Evolutionary conservation across 1,140 invertebrate species (phyloP), one percentile per base, ranked within the genome.

Genomic region (Calycopis cecrops): DNA sequence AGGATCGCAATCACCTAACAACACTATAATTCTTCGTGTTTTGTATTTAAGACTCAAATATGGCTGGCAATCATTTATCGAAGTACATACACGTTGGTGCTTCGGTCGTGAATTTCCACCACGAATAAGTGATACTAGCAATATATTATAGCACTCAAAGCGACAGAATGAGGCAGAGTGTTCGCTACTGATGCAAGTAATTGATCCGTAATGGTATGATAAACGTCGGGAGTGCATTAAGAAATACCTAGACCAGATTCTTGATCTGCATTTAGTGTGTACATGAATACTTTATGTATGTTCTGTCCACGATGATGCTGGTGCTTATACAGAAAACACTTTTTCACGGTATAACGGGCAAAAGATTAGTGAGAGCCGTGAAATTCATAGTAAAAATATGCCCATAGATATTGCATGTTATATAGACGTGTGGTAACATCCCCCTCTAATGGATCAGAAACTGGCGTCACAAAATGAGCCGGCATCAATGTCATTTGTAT

Each of bases 91-190:
- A 57, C 57, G 48, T 62, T 67, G 33, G 52, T 16, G 17, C 10
- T 53, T 33, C 49, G 40, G 48, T 60, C 59, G 59, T 60, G 49
- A 60, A 60, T 56, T 60, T 60, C 53, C 42, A 42, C 49, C 59
- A 60, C 59, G 59, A 60, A 58, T 67, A 60, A 72, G 50, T 63
- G 69, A 69, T 72, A 67, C 55, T 59, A 35, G 63, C 52, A 59
- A 70, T 73, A 68, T 66, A 55, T 73, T 68, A 66, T 55, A 63
- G 42, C 53, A 57, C 53, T 56, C 35, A 56, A 10, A 56, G 48
- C 48, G 54, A 47, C 60, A 49, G 56, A 71, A 62, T 70, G 55
- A 67, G 59, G 52, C 38, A 60, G 56, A 57, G 40, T 44, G 16
- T 14, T 50, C 63, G 67, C 69, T 71, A 69, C 71, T 51, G 68